phyloP scores from a whole-genome alignment of 2,888 invertebrate species.

The Acleris laterana region DNA sequence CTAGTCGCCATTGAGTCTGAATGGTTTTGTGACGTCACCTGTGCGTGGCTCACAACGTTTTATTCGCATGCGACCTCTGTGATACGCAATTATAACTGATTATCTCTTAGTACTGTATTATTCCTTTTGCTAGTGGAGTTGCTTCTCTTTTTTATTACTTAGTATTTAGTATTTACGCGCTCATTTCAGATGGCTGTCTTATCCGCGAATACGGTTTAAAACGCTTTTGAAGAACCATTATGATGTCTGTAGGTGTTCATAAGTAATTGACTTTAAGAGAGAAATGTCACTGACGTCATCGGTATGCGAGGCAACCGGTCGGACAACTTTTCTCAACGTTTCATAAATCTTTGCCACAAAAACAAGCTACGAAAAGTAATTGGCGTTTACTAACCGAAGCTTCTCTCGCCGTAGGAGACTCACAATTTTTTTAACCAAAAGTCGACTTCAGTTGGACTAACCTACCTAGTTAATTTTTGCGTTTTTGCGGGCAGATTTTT shows the following conservation, averaged over 20 bases:
- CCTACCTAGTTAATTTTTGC: no score
- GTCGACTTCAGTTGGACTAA: no score
- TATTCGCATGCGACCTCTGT: conserved; percentile 48
- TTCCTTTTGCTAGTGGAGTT: background rate
- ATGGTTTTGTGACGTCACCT: conserved; percentile 45
- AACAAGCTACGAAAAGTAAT: conserved; percentile 10
- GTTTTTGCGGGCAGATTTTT: no score
- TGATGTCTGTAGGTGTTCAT: conserved; percentile 1
- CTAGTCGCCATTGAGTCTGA: conserved; percentile 51
- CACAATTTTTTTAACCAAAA: no score
- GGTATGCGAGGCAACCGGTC: conserved; percentile 31
- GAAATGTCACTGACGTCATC: conserved; percentile 35
- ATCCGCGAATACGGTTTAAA: background rate
- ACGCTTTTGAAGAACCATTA: conserved; percentile 7
- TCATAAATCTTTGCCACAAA: conserved; percentile 29
- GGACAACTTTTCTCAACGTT: conserved; percentile 28
- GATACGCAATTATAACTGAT: background rate
- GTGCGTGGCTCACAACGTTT: conserved; percentile 58
- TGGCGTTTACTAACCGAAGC: no score
- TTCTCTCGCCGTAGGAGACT: no score
- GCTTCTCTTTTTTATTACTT: background rate
- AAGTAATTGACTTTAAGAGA: conserved; percentile 23
- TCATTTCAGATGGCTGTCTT: no score
- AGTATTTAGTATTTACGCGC: no score
- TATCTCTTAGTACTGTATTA: background rate